These are phyloP conservation scores for Myxocyprinus asiaticus DNA, from an alignment of 2,113 vertebrate genomes.

Conservation along the genomic window DNA sequence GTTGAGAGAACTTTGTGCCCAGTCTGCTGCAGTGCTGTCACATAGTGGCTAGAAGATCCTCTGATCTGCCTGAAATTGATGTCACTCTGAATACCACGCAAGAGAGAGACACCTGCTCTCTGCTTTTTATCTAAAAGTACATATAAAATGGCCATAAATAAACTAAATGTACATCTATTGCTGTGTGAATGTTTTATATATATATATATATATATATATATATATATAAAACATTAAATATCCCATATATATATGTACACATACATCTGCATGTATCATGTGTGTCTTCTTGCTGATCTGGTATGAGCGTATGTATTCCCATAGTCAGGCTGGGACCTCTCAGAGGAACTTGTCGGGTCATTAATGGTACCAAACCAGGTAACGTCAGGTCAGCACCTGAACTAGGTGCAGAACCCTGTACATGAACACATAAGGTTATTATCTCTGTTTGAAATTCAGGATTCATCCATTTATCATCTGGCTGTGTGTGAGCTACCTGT, in stretches of 20 bases:
- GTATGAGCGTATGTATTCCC: constrained; percentile 63
- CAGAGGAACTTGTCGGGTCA: constrained; percentile 63
- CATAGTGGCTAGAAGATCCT: constrained; percentile 65
- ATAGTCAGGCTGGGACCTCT: constrained; percentile 66
- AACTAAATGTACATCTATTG: not conserved
- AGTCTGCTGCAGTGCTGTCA: constrained; percentile 62
- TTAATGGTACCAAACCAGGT: constrained; percentile 61
- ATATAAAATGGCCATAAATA: not conserved
- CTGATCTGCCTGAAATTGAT: constrained; percentile 66
- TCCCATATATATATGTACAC: constrained; percentile 31
- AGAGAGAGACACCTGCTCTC: constrained; percentile 63
- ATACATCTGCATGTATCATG: constrained; percentile 64
- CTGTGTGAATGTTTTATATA: not conserved
- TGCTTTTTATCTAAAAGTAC: constrained; percentile 70
- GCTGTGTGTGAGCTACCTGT: constrained; percentile 61
- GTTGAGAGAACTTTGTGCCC: constrained; percentile 55
- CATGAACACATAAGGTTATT: constrained; percentile 13
- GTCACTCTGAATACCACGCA: constrained; percentile 68
- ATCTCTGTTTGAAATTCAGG: not conserved
- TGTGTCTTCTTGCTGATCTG: constrained; percentile 67
- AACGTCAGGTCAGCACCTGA: constrained; percentile 64
- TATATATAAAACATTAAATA: too few relatives aligned
- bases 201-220: too few relatives aligned
- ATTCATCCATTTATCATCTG: not conserved
- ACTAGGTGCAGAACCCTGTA: constrained; percentile 58